Evolutionary conservation across 2,888 invertebrate genomes (phyloP).

Genomic region (Coleophora deauratella): DNA sequence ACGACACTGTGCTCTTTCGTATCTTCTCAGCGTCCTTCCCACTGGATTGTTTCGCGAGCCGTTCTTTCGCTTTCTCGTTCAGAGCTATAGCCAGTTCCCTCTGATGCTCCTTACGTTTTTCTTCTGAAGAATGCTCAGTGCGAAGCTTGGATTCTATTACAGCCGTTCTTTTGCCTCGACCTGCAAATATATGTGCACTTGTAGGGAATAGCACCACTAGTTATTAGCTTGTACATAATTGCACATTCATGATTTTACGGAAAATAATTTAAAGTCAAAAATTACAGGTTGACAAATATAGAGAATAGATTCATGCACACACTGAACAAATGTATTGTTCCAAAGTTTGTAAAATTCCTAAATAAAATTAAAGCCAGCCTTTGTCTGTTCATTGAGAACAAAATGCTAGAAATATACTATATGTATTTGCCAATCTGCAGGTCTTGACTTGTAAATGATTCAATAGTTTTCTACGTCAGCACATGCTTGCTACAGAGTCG

Average conservation of each 20-base stretch:
- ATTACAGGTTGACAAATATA: neutral
- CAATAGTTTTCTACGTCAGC: too few relatives aligned
- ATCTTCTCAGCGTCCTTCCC: conserved; percentile 91
- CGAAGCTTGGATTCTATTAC: conserved; percentile 94
- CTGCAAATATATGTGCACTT: conserved; percentile 30
- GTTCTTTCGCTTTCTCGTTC: conserved; percentile 94
- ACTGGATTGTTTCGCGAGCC: conserved; percentile 90
- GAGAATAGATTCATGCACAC: too few relatives aligned
- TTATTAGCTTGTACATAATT: too few relatives aligned
- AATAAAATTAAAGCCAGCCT: too few relatives aligned
- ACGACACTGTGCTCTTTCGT: conserved; percentile 95
- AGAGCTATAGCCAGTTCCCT: conserved; percentile 92
- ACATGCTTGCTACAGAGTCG: neutral
- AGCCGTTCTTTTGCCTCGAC: conserved; percentile 87
- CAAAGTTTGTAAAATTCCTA: too few relatives aligned
- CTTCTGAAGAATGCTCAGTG: conserved; percentile 96
- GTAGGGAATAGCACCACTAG: conserved; percentile 1
- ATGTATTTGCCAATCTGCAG: too few relatives aligned
- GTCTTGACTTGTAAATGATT: too few relatives aligned
- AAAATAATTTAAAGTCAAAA: too few relatives aligned
- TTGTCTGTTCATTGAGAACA: too few relatives aligned
- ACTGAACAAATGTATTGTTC: too few relatives aligned
- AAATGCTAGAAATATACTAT: too few relatives aligned
- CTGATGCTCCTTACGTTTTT: conserved; percentile 97
- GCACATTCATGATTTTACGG: neutral